phyloP scores from a whole-genome alignment of 2,113 vertebrate species.

The Setophaga petechia region DNA sequence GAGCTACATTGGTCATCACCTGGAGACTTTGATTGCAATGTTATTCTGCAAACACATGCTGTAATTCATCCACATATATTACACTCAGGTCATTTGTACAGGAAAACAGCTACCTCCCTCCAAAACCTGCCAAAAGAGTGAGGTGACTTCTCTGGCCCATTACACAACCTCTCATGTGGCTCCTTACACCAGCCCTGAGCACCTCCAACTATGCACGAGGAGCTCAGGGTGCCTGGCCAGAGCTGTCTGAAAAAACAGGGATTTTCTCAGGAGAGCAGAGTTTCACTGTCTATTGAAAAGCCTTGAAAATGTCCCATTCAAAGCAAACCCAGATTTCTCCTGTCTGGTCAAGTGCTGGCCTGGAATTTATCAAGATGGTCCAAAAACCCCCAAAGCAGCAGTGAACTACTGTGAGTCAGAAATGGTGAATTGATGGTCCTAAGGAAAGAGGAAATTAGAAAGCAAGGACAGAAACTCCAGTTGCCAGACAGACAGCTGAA shows the following conservation, averaged over 20 bases:
- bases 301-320: not conserved
- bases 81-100: not conserved
- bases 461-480: not conserved
- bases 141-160: not conserved
- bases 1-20: not conserved
- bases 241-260: not conserved
- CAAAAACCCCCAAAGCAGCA: not conserved
- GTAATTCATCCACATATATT: not conserved
- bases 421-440: not conserved
- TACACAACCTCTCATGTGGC: not conserved
- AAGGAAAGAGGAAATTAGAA: not conserved
- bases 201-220: not conserved
- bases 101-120: not conserved
- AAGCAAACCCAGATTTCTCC: not conserved
- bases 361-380: not conserved
- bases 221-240: not conserved
- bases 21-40: not conserved
- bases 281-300: not conserved
- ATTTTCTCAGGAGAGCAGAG: not conserved
- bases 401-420: rapidly evolving
- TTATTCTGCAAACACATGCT: not conserved
- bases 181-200: not conserved
- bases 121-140: not conserved
- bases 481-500: not conserved
- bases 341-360: not conserved